These are phyloP conservation scores for Zootoca vivipara DNA, from an alignment of 2,113 vertebrate genomes.

Conservation along the genomic window DNA sequence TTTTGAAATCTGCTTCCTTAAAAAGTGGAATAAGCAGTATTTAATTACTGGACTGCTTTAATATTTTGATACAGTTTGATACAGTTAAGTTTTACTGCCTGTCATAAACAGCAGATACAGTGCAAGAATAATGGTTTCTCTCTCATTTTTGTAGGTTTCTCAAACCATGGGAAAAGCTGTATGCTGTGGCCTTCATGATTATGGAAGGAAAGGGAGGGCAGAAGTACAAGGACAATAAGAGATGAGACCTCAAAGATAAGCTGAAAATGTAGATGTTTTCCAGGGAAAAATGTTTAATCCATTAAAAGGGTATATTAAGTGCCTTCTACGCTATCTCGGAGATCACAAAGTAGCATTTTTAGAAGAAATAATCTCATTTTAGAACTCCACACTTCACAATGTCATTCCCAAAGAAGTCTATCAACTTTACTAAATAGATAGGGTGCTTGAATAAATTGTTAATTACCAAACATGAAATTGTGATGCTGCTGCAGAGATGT, in stretches of 20 bases:
- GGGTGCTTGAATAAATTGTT: background rate
- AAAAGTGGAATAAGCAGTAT: background rate
- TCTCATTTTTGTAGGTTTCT: background rate
- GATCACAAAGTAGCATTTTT: background rate
- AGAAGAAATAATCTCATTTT: background rate
- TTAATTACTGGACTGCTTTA: background rate
- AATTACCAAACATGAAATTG: background rate
- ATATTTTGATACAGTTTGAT: background rate
- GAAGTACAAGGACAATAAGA: background rate
- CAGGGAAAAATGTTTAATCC: background rate
- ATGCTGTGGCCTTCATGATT: background rate
- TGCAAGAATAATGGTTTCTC: background rate
- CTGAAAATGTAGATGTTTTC: background rate
- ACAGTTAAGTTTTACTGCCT: background rate
- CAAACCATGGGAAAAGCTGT: background rate
- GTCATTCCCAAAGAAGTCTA: background rate
- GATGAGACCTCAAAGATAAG: background rate
- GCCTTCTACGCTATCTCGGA: background rate
- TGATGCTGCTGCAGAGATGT: background rate
- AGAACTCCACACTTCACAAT: too few relatives aligned
- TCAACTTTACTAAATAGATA: background rate
- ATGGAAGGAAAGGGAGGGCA: background rate
- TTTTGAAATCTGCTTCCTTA: background rate
- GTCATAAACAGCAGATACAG: background rate
- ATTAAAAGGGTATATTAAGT: background rate